Evolutionary conservation across 2,797 vertebrate species (phyloP).

Genomic region (Liparis tanakae): DNA sequence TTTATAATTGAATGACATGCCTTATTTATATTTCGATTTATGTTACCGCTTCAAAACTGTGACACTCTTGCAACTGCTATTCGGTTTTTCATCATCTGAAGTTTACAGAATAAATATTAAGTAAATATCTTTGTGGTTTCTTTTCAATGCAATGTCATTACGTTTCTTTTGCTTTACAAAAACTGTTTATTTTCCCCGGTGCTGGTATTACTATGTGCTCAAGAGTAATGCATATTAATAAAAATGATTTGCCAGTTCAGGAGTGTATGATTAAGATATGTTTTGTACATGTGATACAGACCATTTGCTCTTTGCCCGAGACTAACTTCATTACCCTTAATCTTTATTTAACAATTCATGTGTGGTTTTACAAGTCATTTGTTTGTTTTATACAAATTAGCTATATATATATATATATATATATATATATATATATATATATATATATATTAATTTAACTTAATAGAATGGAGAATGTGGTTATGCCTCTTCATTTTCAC

Average conservation of each 20-base stretch:
- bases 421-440: too few relatives aligned
- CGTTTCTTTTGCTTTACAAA: neutral
- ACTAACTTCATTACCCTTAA: neutral
- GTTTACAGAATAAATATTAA: constrained; percentile 36
- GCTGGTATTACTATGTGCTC: constrained; percentile 53
- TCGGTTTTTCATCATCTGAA: constrained; percentile 7
- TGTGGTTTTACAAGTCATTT: neutral
- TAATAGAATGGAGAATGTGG: too few relatives aligned
- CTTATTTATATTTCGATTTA: constrained; percentile 38
- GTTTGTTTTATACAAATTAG: neutral
- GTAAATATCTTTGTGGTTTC: constrained; percentile 15
- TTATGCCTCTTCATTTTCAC: too few relatives aligned
- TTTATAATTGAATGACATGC: constrained; percentile 22
- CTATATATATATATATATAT: too few relatives aligned
- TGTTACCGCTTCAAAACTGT: constrained; percentile 1
- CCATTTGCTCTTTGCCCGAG: neutral
- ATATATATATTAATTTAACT: too few relatives aligned
- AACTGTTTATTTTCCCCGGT: constrained; percentile 29
- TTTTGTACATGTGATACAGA: constrained; percentile 4
- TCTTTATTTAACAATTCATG: neutral
- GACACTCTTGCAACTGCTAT: neutral
- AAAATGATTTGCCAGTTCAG: constrained; percentile 36
- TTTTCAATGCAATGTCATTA: constrained; percentile 27
- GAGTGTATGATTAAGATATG: constrained; percentile 3
- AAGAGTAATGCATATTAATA: constrained; percentile 43